Base-by-base conservation (phyloP, 1,140 invertebrate species). In the Pseudomyrmex cubaensis region DNA sequence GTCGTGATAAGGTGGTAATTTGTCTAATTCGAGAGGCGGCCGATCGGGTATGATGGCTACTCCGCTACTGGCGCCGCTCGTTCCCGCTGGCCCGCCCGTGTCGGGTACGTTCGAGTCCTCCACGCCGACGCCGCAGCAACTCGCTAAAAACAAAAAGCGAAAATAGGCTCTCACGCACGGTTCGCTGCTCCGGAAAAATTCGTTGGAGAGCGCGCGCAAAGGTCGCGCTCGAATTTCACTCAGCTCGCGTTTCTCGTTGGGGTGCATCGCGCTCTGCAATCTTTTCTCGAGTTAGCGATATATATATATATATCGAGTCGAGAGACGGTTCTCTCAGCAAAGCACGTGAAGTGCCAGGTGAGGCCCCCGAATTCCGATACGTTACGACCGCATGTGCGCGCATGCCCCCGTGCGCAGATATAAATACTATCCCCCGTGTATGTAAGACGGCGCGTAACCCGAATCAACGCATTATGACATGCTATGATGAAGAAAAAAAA, bases 1-100 rank as follows among this genome's bases (percentile, higher is more conserved):
- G 87, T 94, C 94, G 85, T 94, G 94, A 92, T 94, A 94, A 87
- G 94, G 93, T 46, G 94, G 94, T 83, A 94, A 90, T 90, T 94
- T 94, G 89, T 94, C 94, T 76, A 94, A 90, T 90, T 94, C 94
- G 54, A 94, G 90, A 74, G 93, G 92, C 80, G 93, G 93, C 76
- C 94, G 91, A 85, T 94, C 94, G 15, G 94, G 94, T 90, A 94
- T 94, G 76, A 94, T 93, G 12, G 94, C 92, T 84, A 94, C 92
- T 59, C 93, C 93, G 73, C 92, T 90, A 61, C 92, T 90, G 10
- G 90, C 82, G 13, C 89, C 91, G 48, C 87, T 92, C 48, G 91
- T 92, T 52, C 87, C 89, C 73, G 87, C 90, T 54, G 90, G 89
- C 20, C 88, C 72, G 9, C 87, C 90, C 70, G 91, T 82, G 70